phyloP scores from a whole-genome alignment of 2,797 vertebrate species.

The Enteromius thamalakanensis region DNA sequence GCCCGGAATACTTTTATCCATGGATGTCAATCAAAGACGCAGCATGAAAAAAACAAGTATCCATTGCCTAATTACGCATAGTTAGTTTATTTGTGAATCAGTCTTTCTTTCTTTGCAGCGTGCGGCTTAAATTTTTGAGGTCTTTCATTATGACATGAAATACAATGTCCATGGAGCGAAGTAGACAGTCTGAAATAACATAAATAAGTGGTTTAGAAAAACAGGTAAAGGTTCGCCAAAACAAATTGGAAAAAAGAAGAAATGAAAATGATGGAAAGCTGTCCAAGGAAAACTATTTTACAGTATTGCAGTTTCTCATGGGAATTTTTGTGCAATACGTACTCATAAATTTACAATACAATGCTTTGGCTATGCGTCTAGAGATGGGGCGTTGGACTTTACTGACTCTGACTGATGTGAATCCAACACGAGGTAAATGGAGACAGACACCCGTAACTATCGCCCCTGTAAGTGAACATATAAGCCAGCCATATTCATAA shows the following conservation, averaged over 20 bases:
- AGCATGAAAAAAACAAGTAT: constrained; percentile 48
- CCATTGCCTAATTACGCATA: constrained; percentile 51
- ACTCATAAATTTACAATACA: constrained; percentile 47
- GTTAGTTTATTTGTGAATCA: constrained; percentile 50
- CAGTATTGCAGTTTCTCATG: constrained; percentile 47
- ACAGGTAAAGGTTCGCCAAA: constrained; percentile 58
- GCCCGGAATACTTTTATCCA: constrained; percentile 44
- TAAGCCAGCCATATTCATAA: constrained; percentile 48
- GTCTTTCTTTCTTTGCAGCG: constrained; percentile 29
- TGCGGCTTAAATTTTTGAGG: constrained; percentile 47
- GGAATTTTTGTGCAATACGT: constrained; percentile 26
- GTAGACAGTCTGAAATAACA: constrained; percentile 59
- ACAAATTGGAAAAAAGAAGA: constrained; percentile 29
- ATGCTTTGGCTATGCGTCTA: constrained; percentile 38
- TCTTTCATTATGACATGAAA: constrained; percentile 57
- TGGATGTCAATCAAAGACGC: constrained; percentile 56
- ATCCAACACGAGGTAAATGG: constrained; percentile 39
- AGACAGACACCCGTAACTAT: constrained; percentile 44
- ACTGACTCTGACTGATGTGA: constrained; percentile 39
- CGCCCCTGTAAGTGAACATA: constrained; percentile 29
- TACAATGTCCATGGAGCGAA: constrained; percentile 48
- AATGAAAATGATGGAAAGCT: constrained; percentile 44
- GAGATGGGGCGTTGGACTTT: constrained; percentile 34
- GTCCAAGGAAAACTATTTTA: constrained; percentile 54
- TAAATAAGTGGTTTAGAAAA: constrained; percentile 59